Evolutionary conservation across 2,888 invertebrate species (phyloP).

Genomic region (Leucania comma): DNA sequence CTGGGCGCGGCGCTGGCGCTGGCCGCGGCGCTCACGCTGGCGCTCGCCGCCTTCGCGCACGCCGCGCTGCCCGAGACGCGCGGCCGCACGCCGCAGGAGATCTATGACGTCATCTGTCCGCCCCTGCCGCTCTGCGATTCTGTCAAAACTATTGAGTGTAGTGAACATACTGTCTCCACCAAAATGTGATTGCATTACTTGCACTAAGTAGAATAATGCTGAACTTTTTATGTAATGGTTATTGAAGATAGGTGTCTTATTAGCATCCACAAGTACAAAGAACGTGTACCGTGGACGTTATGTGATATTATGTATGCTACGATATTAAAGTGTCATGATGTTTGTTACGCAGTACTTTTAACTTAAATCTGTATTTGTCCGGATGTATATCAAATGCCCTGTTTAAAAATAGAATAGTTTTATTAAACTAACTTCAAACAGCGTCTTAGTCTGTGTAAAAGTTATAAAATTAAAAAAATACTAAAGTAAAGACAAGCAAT

Average conservation of each 20-base stretch:
- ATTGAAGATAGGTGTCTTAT: too few relatives aligned
- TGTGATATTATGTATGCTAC: background rate
- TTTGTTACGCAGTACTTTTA: background rate
- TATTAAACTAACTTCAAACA: too few relatives aligned
- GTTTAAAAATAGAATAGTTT: background rate
- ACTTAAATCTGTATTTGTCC: background rate
- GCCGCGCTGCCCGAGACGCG: constrained; percentile 78
- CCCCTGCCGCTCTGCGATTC: background rate
- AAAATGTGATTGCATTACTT: constrained; percentile 27
- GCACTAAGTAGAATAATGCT: background rate
- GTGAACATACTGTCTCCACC: constrained; percentile 24
- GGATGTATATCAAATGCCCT: background rate
- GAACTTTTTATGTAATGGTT: background rate
- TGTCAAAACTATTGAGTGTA: constrained; percentile 6
- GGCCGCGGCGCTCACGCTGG: constrained; percentile 70
- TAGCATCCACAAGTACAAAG: too few relatives aligned
- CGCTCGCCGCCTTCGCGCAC: constrained; percentile 65
- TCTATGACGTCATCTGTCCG: constrained; percentile 68
- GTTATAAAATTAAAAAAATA: too few relatives aligned
- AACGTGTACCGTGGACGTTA: background rate
- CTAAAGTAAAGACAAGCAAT: too few relatives aligned
- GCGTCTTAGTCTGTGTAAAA: too few relatives aligned
- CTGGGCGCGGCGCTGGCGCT: constrained; percentile 67
- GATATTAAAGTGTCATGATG: background rate
- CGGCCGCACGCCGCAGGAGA: constrained; percentile 67